Base-by-base conservation (phyloP, 2,113 vertebrate species). In the Symphodus melops region DNA sequence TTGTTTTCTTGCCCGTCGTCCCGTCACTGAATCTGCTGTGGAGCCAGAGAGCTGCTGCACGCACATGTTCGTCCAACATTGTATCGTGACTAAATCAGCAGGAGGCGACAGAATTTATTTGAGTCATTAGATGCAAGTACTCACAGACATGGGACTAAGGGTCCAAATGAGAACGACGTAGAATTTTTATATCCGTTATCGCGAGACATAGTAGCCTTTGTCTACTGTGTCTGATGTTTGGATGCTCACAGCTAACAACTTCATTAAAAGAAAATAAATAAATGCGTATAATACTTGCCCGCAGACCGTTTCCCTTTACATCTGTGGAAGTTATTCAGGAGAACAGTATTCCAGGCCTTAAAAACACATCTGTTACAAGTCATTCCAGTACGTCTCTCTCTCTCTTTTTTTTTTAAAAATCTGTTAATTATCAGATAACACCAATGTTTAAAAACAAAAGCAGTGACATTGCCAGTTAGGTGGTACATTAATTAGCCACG, bases 21-120 rank as follows among this genome's bases (percentile, higher is more conserved):
- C 2, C 49, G 12, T 16, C 63, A 12, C 33, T 61, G 51, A 55
- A 54, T 65, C 66, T 42, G 72, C 65, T 59, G 13, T 49, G 58
- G 54, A 75, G 64, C 33, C 16, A 46, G 23, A 6, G 12, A 25
- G 13, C 19, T 52, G 21, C 54, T 4, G 11, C 19, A 39, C 21
- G 16, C 8, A 56, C 52, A 54, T 20, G 53, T 71, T 42, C 48
- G 49, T 12, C 21, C 23, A 28, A 1, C 23, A 8, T 41, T 44
- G 74, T 44, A 58, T 17, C 56, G 9, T 44, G 51, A 56, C 39
- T 52, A 8, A 21, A 37, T 41, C 57, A 54, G 65, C 66, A 56
- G 2, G 1, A 71, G 8, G 51, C 28, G 44, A 70, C 66, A n/a
- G 51, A n/a, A 0, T 49, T 67, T 63, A 82, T 75, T 67, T 83